These are phyloP conservation scores for Diprion similis DNA, from an alignment of 1,140 invertebrate genomes.

Conservation along the genomic window DNA sequence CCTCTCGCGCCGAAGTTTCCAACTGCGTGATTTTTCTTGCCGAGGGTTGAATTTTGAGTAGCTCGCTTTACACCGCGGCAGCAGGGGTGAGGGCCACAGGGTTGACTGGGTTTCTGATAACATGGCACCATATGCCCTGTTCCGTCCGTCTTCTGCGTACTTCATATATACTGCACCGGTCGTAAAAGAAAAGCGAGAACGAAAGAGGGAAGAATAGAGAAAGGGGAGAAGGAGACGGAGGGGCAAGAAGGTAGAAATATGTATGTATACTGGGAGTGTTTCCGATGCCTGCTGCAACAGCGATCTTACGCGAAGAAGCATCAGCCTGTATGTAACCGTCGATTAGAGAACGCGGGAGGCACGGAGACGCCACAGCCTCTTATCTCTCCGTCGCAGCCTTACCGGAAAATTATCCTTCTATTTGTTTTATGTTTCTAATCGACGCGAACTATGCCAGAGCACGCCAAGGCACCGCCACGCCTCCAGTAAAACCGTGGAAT, in stretches of 20 bases:
- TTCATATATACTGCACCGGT: not conserved
- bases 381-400: conserved; percentile 6
- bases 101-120: conserved; percentile 2
- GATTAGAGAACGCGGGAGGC: conserved; percentile 9
- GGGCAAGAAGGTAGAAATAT: no score
- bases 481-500: not conserved
- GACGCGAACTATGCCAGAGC: not conserved
- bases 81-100: not conserved
- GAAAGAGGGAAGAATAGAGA: conserved; percentile 11
- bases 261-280: not conserved
- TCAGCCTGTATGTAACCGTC: conserved; percentile 10
- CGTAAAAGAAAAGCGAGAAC: conserved; percentile 11
- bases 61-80: not conserved
- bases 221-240: not conserved
- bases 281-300: not conserved
- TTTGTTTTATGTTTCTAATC: conserved; percentile 16
- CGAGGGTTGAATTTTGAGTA: conserved; percentile 5
- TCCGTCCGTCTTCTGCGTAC: not conserved
- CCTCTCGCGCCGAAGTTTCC: not conserved
- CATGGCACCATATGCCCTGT: not conserved
- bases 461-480: not conserved
- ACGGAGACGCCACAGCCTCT: not conserved
- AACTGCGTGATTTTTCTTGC: conserved; percentile 1
- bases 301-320: not conserved
- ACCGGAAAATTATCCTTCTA: conserved; percentile 9